Conservation (phyloP, 64 coral and sea anemone genomes). For the Stylophora pistillata region DNA sequence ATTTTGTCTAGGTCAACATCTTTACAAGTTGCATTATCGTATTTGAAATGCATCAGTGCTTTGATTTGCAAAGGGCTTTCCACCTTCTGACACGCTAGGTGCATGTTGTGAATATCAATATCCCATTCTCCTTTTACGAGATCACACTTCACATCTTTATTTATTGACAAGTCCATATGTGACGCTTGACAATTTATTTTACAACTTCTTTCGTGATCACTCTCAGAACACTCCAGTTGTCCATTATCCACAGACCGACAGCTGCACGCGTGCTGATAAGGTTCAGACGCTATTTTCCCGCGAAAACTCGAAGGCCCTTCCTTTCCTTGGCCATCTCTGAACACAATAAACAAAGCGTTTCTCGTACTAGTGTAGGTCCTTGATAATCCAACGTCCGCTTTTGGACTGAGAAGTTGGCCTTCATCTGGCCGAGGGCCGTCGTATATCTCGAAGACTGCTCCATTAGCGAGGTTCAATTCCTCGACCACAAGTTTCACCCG, state of each 20-base stretch:
- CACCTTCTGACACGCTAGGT: not conserved
- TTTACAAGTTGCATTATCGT: constrained; percentile 12
- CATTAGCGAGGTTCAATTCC: constrained; percentile 6
- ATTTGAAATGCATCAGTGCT: constrained; percentile 14
- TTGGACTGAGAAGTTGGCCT: not conserved
- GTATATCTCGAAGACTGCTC: constrained; percentile 21
- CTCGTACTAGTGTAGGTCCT: not conserved
- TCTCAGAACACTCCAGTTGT: constrained; percentile 20
- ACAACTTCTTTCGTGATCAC: constrained; percentile 1
- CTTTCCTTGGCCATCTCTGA: not conserved
- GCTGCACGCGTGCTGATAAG: constrained; percentile 14
- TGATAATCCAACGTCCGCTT: not conserved
- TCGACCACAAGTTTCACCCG: constrained; percentile 15
- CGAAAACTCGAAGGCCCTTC: constrained; percentile 16
- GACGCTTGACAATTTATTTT: constrained; percentile 13
- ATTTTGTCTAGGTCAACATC: not conserved
- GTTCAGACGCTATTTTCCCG: constrained; percentile 15
- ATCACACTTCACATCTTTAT: constrained; percentile 19
- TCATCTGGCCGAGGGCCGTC: not conserved
- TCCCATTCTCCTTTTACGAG: constrained; percentile 22
- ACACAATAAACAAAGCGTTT: constrained; percentile 27
- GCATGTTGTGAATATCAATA: constrained; percentile 1
- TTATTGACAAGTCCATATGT: constrained; percentile 14
- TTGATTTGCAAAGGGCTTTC: constrained; percentile 18
- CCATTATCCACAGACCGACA: constrained; percentile 4